phyloP scores from a whole-genome alignment of 2,113 vertebrate species.

The Steatornis caripensis region DNA sequence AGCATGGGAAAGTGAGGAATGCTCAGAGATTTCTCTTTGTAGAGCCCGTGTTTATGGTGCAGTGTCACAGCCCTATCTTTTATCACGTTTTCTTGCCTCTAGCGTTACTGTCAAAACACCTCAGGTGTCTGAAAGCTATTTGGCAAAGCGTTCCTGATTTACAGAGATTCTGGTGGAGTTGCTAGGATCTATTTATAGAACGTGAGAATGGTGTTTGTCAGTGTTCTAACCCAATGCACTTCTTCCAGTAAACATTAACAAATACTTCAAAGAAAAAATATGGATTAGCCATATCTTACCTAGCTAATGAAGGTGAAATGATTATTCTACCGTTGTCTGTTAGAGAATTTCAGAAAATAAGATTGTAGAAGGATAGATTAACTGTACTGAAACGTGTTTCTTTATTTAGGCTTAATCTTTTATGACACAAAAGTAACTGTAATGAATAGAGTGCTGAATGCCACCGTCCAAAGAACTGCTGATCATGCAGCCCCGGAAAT shows the following conservation, averaged over 20 bases:
- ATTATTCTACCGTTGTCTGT: rapidly evolving
- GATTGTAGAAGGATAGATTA: neutral
- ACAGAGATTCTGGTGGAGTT: neutral
- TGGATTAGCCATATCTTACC: neutral
- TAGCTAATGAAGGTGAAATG: neutral
- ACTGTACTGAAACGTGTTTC: neutral
- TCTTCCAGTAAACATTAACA: neutral
- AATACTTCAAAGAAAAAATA: neutral
- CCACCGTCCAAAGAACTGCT: conserved; percentile 92
- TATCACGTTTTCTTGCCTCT: neutral
- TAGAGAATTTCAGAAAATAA: neutral
- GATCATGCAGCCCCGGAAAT: conserved; percentile 97
- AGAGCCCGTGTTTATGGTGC: neutral
- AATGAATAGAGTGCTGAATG: conserved; percentile 94
- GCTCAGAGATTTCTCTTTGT: neutral
- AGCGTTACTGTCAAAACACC: neutral
- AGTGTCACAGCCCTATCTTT: neutral
- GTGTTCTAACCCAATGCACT: neutral
- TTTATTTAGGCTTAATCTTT: conserved; percentile 85
- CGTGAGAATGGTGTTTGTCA: neutral
- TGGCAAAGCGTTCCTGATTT: neutral
- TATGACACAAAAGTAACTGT: conserved; percentile 96
- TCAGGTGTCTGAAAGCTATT: neutral
- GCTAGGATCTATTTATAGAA: neutral
- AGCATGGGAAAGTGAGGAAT: neutral